Base-by-base conservation (phyloP, 2,113 vertebrate species). In the Atlantisia rogersi region DNA sequence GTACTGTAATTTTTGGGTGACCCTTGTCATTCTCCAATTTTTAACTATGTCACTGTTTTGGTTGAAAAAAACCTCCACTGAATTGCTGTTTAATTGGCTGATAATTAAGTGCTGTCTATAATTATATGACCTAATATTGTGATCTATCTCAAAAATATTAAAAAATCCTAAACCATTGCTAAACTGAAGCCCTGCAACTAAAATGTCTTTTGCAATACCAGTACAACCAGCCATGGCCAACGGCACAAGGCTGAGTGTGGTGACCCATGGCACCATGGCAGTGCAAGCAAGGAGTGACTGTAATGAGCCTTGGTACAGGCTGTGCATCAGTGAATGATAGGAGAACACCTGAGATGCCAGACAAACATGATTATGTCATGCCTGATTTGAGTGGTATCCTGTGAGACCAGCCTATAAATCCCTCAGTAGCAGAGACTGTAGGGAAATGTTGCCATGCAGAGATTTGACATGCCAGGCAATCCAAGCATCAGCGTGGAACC, bases 361-460 rank as follows among this genome's bases (percentile, higher is more conserved):
- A 46, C 31, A 79, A 58, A 44, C 16, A 26, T 15, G 25, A 15
- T 19, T 44, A 19, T 15, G 7, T 55, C 60, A 37, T 10, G 60
- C 19, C 24, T 62, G 65, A 39, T 39, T n/a, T 39, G 35, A 62
- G 4, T 67, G 35, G 8, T 28, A 58, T 39, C 17, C 50, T 48
- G 18, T 25, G 21, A 60, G 42, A 81, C 15, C 21, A 9, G 39
- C 14, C 59, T 62, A n/a, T 26, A 73, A 73, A 62, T 2, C 5
- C 10, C 11, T 20, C 70, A 44, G 76, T n/a, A 65, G 32, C 35
- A 62, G n/a, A 60, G 44, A 55, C 13, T 12, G 28, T 15, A 37
- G 19, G n/a, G 15, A 55, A 77, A 50, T 0, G 0, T 9, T 48
- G 58, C 21, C 64, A 69, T 1, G 2, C 4, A 25, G 37, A 46